These are phyloP conservation scores for Drosophila aldrichi DNA, from an alignment of 2,888 invertebrate genomes.

Conservation along the genomic window DNA sequence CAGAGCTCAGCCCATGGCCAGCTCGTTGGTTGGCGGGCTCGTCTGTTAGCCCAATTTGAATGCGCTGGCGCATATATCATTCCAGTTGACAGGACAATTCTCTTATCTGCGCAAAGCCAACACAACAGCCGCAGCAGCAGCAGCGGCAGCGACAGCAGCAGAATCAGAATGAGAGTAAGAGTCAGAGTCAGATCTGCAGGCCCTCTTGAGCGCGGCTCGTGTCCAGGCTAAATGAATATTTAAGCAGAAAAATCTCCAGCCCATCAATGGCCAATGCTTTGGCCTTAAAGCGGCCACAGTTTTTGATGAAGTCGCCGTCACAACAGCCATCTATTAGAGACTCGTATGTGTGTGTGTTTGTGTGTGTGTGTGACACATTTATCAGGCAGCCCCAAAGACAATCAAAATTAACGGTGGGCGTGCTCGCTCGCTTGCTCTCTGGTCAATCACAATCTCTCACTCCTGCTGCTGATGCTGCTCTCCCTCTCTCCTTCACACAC, in stretches of 20 bases:
- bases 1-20: slow-evolving; percentile 24
- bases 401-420: slow-evolving; percentile 74
- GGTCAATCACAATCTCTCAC: slow-evolving; percentile 67
- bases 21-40: slow-evolving; percentile 50
- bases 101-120: slow-evolving; percentile 87
- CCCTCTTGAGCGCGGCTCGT: slow-evolving; percentile 43
- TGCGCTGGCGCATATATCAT: slow-evolving; percentile 88
- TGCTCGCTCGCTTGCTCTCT: slow-evolving; percentile 39
- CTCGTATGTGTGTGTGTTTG: slow-evolving; percentile 11
- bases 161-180: slow-evolving; percentile 17
- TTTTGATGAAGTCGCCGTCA: slow-evolving; percentile 77
- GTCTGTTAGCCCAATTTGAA: slow-evolving; percentile 85
- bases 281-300: slow-evolving; percentile 46
- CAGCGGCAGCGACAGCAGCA: slow-evolving; percentile 69
- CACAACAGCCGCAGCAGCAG: slow-evolving; percentile 81
- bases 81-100: slow-evolving; percentile 90
- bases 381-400: slow-evolving; percentile 74
- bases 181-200: slow-evolving; percentile 11
- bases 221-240: slow-evolving; percentile 73
- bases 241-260: slow-evolving; percentile 57
- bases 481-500: background rate
- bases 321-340: slow-evolving; percentile 62
- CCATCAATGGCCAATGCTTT: slow-evolving; percentile 35
- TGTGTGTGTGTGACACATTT: slow-evolving; percentile 75
- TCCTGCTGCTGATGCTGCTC: background rate